Evolutionary conservation across 2,888 invertebrate genomes (phyloP).

Genomic region (Seira sanloemensis): DNA sequence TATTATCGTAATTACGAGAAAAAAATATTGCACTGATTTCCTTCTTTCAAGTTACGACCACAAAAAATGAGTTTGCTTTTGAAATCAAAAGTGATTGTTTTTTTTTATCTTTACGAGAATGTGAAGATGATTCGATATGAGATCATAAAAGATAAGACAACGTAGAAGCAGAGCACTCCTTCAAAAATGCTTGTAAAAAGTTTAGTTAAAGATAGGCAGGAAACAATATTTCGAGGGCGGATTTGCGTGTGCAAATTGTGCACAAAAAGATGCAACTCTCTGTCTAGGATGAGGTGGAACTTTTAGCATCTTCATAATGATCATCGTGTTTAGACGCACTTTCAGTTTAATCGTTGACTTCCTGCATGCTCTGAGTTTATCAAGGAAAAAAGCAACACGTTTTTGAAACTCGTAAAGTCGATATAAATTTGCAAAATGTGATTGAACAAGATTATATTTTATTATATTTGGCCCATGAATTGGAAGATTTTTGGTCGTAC

Average conservation of each 20-base stretch:
- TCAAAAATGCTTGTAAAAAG: background rate
- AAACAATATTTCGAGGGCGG: background rate
- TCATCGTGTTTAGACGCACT: background rate
- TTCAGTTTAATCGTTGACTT: conserved; percentile 7
- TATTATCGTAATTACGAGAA: background rate
- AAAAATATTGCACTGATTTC: no score
- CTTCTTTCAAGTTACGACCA: no score
- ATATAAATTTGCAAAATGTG: no score
- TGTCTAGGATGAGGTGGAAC: background rate
- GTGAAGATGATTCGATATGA: background rate
- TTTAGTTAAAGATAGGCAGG: background rate
- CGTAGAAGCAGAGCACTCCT: background rate
- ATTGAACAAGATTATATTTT: no score
- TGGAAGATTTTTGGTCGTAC: no score
- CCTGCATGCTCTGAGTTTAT: background rate
- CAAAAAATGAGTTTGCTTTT: no score
- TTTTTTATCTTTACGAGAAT: no score
- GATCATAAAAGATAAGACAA: background rate
- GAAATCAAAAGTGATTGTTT: no score
- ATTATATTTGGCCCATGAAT: no score
- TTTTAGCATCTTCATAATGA: background rate
- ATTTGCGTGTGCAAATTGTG: background rate
- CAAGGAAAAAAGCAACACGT: no score
- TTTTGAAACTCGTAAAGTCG: no score
- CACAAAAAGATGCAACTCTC: background rate